Conservation (phyloP, 2,113 vertebrate species). For the Dasyurus viverrinus region DNA sequence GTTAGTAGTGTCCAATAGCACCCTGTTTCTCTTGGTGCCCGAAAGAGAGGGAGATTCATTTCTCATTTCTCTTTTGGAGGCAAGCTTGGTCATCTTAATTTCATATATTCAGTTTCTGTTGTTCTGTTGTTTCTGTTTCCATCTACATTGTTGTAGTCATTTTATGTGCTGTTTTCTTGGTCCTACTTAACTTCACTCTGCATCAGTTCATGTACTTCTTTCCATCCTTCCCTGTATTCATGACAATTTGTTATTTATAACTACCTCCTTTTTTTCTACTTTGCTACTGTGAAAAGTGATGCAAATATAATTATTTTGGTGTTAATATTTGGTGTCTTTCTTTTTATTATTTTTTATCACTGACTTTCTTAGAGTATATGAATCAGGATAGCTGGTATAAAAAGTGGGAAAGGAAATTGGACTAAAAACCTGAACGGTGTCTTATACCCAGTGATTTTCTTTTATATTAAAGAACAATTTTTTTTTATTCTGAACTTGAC, state of each 20-base stretch:
- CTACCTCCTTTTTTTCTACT: background rate
- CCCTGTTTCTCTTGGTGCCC: background rate
- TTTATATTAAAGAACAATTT: background rate
- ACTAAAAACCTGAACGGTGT: background rate
- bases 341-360: background rate
- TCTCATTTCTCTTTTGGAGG: background rate
- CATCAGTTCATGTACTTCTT: background rate
- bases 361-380: background rate
- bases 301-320: background rate
- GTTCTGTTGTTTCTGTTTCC: background rate
- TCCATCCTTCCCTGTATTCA: background rate
- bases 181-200: background rate
- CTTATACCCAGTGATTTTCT: background rate
- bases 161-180: background rate
- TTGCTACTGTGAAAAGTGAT: background rate
- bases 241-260: too few species aligned
- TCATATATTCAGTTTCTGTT: background rate
- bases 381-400: background rate
- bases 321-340: background rate
- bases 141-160: background rate
- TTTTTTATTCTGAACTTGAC: background rate
- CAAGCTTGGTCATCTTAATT: background rate
- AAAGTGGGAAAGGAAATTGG: background rate
- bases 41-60: background rate
- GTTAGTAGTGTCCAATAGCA: too few species aligned